Evolutionary conservation across 2,888 invertebrate genomes (phyloP).

Genomic region (Cordilura impudica): DNA sequence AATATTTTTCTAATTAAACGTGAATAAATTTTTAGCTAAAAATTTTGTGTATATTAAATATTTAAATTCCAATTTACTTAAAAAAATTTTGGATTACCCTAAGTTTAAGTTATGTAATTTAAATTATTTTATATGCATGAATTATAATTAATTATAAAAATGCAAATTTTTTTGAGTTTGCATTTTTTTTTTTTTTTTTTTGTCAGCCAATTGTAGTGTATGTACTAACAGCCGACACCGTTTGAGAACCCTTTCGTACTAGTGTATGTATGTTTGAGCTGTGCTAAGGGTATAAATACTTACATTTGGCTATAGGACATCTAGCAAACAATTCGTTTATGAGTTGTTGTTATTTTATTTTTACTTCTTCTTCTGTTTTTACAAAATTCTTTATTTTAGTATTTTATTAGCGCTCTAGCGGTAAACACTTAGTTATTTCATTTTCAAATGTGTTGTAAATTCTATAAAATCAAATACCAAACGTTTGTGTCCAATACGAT

Average conservation of each 20-base stretch:
- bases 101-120: too few species aligned
- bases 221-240: neutral
- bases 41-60: too few species aligned
- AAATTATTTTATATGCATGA: too few species aligned
- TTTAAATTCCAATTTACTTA: too few species aligned
- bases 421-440: constrained; percentile 49
- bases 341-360: constrained; percentile 32
- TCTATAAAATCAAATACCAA: constrained; percentile 3
- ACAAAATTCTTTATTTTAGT: constrained; percentile 55
- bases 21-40: too few species aligned
- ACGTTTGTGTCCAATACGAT: neutral
- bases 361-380: constrained; percentile 44
- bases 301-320: constrained; percentile 53
- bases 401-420: constrained; percentile 60
- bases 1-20: too few species aligned
- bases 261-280: constrained; percentile 26
- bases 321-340: constrained; percentile 51
- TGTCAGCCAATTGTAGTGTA: too few species aligned
- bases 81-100: too few species aligned
- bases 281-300: constrained; percentile 35
- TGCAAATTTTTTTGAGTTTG: too few species aligned
- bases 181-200: too few species aligned
- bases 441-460: constrained; percentile 22
- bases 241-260: neutral
- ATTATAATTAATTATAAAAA: too few species aligned